Evolutionary conservation across 2,797 vertebrate genomes (phyloP).

Genomic region (Emydoidea blandingii): DNA sequence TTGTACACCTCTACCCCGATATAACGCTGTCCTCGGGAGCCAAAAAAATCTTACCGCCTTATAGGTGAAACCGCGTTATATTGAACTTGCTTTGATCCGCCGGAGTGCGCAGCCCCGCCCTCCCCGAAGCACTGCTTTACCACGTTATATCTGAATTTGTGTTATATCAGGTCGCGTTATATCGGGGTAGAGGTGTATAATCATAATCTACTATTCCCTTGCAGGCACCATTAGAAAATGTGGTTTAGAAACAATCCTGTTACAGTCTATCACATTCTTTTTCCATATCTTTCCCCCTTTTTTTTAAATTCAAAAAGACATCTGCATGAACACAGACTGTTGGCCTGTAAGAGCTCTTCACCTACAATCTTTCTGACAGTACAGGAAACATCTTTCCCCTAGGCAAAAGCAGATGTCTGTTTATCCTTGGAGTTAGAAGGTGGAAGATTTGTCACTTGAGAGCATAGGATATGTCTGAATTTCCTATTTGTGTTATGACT

Average conservation of each 20-base stretch:
- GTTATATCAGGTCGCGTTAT: no score
- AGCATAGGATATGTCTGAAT: background rate
- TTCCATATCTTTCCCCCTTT: background rate
- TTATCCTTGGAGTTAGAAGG: background rate
- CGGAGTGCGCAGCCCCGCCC: no score
- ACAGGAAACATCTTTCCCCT: background rate
- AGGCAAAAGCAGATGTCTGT: background rate
- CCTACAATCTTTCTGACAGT: background rate
- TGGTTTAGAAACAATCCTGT: background rate
- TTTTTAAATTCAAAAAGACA: background rate
- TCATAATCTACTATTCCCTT: background rate
- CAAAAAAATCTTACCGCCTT: no score
- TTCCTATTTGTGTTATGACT: background rate
- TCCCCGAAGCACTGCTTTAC: no score
- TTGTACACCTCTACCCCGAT: background rate
- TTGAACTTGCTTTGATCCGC: no score
- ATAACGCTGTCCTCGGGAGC: no score
- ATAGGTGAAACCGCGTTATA: no score
- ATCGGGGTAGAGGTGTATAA: background rate
- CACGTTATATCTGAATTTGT: no score
- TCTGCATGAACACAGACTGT: background rate
- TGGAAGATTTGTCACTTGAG: background rate
- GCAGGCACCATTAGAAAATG: background rate
- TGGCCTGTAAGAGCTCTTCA: constrained; percentile 4
- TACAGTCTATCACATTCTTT: background rate